Evolutionary conservation across 1,140 invertebrate species (phyloP).

Genomic region (Ericerus pela): DNA sequence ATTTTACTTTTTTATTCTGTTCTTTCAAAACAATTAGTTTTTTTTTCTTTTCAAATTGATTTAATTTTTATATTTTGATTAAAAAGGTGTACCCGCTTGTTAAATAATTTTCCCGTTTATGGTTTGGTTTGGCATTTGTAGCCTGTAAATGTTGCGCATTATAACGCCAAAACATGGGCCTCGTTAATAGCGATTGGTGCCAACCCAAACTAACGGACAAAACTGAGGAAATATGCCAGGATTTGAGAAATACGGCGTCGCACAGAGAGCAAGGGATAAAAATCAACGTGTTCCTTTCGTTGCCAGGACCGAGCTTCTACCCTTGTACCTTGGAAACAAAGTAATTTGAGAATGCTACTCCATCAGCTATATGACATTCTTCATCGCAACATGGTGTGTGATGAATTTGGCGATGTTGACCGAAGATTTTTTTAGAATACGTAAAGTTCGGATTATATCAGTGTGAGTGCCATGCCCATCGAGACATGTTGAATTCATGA

Average conservation of each 20-base stretch:
- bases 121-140: conserved; percentile 15
- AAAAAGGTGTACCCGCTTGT: conserved; percentile 20
- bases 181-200: conserved; percentile 31
- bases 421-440: no score
- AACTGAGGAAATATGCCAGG: conserved; percentile 36
- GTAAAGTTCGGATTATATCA: no score
- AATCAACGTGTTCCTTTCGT: no score
- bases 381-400: no score
- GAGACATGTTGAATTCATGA: no score
- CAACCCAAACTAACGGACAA: conserved; percentile 36
- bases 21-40: conserved; percentile 17
- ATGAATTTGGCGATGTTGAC: no score
- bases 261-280: conserved; percentile 33
- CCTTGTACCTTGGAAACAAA: no score
- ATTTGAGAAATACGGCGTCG: conserved; percentile 32
- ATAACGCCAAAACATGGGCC: conserved; percentile 58
- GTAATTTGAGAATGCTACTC: no score
- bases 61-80: conserved; percentile 16
- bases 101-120: conserved; percentile 13
- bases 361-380: no score
- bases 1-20: conserved; percentile 33
- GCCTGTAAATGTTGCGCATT: conserved; percentile 24
- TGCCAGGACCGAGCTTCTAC: no score
- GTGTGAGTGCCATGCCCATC: no score
- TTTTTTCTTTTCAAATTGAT: conserved; percentile 19